These are phyloP conservation scores for Bombyx mandarina DNA, from an alignment of 1,140 invertebrate genomes.

Conservation along the genomic window DNA sequence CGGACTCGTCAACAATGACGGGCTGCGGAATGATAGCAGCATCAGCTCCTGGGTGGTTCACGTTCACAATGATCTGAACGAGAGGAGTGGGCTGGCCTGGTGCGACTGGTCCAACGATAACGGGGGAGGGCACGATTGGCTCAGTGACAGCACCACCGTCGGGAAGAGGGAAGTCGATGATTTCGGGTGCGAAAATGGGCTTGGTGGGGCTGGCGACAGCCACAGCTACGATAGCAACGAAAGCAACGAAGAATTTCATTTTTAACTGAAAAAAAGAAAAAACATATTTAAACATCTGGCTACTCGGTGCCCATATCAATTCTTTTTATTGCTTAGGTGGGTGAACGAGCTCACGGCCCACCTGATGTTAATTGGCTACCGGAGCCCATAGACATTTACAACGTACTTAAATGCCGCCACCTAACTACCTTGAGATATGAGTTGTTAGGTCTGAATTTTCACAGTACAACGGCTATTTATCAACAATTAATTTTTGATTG, in stretches of 20 bases:
- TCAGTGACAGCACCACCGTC: conserved; percentile 20
- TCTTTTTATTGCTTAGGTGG: too few species aligned
- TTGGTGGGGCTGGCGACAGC: conserved; percentile 22
- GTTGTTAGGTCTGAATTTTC: too few species aligned
- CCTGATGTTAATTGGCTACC: too few species aligned
- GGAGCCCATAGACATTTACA: too few species aligned
- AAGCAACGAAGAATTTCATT: conserved; percentile 45
- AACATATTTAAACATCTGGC: too few species aligned
- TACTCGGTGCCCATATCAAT: too few species aligned
- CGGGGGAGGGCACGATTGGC: conserved; percentile 14
- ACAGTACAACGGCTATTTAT: too few species aligned
- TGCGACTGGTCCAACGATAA: conserved; percentile 6
- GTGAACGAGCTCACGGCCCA: too few species aligned
- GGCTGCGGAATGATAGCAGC: neutral
- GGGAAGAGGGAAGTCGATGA: conserved; percentile 14
- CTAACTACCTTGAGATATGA: too few species aligned
- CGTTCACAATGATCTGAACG: conserved; percentile 19
- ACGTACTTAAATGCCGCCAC: too few species aligned
- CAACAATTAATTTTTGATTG: too few species aligned
- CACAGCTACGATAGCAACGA: conserved; percentile 33
- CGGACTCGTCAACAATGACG: conserved; percentile 1
- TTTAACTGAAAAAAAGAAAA: conserved; percentile 15
- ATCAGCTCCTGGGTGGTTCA: neutral
- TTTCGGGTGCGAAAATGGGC: conserved; percentile 14
- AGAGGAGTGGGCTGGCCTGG: conserved; percentile 10